Evolutionary conservation across 92 coral and sea anemone species (phyloP).

Genomic region (Muricea muricata): DNA sequence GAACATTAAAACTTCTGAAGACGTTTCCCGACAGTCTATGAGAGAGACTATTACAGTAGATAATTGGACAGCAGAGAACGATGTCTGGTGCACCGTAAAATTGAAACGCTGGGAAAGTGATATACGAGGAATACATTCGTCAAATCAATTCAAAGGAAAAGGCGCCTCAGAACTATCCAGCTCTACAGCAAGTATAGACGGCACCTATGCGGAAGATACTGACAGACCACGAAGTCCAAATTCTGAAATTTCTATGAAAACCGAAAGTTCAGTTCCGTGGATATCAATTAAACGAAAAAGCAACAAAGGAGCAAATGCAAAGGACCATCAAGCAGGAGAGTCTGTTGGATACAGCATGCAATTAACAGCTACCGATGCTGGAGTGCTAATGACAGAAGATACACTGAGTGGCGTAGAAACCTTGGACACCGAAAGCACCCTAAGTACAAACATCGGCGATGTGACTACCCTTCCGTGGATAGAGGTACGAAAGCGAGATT

Average conservation of each 20-base stretch:
- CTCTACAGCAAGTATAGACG: constrained; percentile 30
- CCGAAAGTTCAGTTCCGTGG: constrained; percentile 19
- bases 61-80: background rate
- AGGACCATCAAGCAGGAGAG: background rate
- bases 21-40: background rate
- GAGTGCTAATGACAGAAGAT: constrained; percentile 13
- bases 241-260: background rate
- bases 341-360: background rate
- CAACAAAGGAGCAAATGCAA: background rate
- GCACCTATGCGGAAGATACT: background rate
- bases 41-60: background rate
- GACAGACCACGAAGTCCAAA: constrained; percentile 11
- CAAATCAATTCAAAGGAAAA: background rate
- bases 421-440: background rate
- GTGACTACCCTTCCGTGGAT: constrained; percentile 11
- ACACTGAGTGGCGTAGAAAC: background rate
- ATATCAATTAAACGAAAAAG: constrained; percentile 13
- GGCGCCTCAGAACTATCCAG: constrained; percentile 11
- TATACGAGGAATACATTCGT: constrained; percentile 9
- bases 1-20: background rate
- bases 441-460: background rate
- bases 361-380: constrained; percentile 7
- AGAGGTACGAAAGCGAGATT: background rate
- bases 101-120: constrained; percentile 37
- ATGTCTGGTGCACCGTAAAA: constrained; percentile 36